A percentile compares a stretch with the other conserved stretches of the same genome.
Evolutionary conservation across 2,888 invertebrate genomes (phyloP).

Genomic region (Amphipoea oculea): DNA sequence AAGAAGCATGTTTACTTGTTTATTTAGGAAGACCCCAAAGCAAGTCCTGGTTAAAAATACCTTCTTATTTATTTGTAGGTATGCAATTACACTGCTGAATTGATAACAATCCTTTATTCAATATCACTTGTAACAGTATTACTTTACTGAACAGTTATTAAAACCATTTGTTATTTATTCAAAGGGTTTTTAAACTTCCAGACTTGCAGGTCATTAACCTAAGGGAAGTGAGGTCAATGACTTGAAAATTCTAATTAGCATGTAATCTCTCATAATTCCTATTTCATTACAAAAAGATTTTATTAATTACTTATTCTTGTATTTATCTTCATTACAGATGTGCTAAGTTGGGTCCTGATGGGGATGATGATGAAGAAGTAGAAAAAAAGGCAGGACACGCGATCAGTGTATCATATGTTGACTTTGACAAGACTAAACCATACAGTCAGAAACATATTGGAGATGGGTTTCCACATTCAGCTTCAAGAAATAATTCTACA

Average conservation of each 20-base stretch:
- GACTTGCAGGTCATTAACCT: background rate
- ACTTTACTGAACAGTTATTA: background rate
- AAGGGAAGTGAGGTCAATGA: background rate
- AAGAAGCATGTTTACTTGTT: background rate
- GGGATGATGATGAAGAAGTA: conserved; percentile 77
- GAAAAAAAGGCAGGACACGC: conserved; percentile 71
- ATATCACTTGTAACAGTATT: background rate
- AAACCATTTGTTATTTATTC: background rate
- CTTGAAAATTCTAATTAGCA: background rate
- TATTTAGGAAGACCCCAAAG: background rate
- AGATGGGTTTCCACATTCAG: conserved; percentile 70
- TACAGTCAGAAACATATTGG: conserved; percentile 75
- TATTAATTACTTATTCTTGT: conserved; percentile 8
- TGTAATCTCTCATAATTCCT: background rate
- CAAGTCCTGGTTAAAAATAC: background rate
- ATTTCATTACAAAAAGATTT: background rate
- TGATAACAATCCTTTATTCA: background rate
- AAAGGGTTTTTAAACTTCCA: background rate
- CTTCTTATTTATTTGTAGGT: background rate
- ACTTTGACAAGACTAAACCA: conserved; percentile 87
- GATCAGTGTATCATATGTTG: conserved; percentile 81
- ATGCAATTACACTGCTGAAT: background rate
- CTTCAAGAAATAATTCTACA: conserved; percentile 67
- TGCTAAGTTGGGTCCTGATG: conserved; percentile 76
- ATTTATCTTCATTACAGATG: conserved; percentile 72